A percentile compares a stretch with the other conserved stretches of the same genome.
These are phyloP conservation scores for Oscheius sp. DNA, from an alignment of 2,888 invertebrate species.

Conservation along the genomic window DNA sequence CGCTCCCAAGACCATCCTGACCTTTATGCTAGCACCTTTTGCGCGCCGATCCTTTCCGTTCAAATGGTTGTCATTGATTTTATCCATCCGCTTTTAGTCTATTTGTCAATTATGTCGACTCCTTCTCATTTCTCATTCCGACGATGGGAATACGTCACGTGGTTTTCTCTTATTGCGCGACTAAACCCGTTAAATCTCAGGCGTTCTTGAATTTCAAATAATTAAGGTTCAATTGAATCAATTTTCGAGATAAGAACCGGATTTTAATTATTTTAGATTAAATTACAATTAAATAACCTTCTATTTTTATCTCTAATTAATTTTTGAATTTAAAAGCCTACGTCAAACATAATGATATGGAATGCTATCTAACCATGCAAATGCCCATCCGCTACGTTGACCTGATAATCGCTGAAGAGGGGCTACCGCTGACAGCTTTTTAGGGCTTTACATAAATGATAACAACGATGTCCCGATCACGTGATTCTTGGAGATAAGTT, in stretches of 20 bases:
- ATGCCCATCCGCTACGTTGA: constrained; percentile 7
- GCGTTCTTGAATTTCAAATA: constrained; percentile 9
- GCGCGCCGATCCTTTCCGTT: not conserved
- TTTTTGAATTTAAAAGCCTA: not conserved
- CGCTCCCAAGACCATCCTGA: not conserved
- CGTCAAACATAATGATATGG: constrained; percentile 6
- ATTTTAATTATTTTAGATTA: no score
- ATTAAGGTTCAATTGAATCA: not conserved
- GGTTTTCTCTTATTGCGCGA: not conserved
- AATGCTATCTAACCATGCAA: not conserved
- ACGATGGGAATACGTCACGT: constrained; percentile 25
- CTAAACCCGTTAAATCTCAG: constrained; percentile 10
- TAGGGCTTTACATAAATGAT: no score
- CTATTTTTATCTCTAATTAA: not conserved
- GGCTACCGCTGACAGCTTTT: constrained; percentile 23
- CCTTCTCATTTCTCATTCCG: not conserved
- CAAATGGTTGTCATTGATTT: constrained; percentile 7
- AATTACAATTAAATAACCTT: not conserved
- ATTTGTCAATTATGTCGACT: not conserved
- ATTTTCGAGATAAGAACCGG: no score
- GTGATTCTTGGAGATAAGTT: constrained; percentile 14
- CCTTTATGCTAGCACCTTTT: not conserved
- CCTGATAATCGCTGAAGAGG: constrained; percentile 1
- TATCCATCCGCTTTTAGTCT: not conserved
- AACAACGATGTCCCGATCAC: no score